These are phyloP conservation scores for Muschampia staudingeri DNA, from an alignment of 2,888 invertebrate genomes.

Conservation along the genomic window DNA sequence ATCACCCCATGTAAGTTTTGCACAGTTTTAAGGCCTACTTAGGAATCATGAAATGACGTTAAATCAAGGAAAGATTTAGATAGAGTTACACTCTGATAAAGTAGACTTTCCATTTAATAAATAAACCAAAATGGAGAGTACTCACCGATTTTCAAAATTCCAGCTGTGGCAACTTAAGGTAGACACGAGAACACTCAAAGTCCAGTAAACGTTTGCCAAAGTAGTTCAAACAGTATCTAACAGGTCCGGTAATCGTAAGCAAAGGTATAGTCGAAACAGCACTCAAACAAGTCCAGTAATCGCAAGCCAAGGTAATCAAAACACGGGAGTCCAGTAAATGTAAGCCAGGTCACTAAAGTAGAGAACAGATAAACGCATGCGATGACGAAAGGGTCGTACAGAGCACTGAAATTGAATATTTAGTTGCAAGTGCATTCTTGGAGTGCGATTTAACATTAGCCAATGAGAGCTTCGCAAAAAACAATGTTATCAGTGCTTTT, in stretches of 20 bases:
- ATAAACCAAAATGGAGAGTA: slow-evolving; percentile 35
- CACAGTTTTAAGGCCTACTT: slow-evolving; percentile 25
- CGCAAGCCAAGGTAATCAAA: slow-evolving; percentile 27
- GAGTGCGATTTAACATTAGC: slow-evolving; percentile 17
- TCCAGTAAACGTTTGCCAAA: slow-evolving; percentile 33
- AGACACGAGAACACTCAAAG: slow-evolving; percentile 32
- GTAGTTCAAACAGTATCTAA: slow-evolving; percentile 33
- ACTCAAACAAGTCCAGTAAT: slow-evolving; percentile 33
- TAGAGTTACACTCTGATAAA: slow-evolving; percentile 18
- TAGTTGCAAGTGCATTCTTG: slow-evolving; percentile 22
- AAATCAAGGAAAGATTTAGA: slow-evolving; percentile 14
- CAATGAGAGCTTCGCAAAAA: slow-evolving; percentile 36
- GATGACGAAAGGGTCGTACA: slow-evolving; percentile 35
- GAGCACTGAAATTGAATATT: slow-evolving; percentile 22
- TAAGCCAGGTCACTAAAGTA: slow-evolving; percentile 28
- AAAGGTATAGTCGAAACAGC: slow-evolving; percentile 15
- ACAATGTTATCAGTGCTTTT: slow-evolving; percentile 36
- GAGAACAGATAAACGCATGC: slow-evolving; percentile 31
- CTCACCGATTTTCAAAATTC: slow-evolving; percentile 34
- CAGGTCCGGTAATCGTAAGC: slow-evolving; percentile 33
- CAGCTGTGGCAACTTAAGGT: slow-evolving; percentile 27
- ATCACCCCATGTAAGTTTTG: slow-evolving; percentile 22
- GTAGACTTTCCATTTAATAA: slow-evolving; percentile 30
- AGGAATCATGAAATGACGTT: slow-evolving; percentile 23
- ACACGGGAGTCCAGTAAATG: slow-evolving; percentile 26